Evolutionary conservation across 2,797 vertebrate species (phyloP).

Genomic region (Tapera naevia): DNA sequence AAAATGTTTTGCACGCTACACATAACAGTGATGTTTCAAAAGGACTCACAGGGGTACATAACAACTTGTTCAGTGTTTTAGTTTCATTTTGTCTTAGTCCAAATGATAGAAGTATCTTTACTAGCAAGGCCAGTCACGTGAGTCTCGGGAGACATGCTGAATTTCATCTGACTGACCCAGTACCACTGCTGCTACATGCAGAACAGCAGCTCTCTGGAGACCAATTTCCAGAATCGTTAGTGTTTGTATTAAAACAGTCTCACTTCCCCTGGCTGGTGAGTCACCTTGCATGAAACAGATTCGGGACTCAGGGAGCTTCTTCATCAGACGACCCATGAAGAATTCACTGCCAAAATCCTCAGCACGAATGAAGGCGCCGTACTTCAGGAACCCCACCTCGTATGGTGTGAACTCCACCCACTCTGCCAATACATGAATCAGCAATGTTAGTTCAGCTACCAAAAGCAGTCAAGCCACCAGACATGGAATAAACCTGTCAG

Average conservation of each 20-base stretch:
- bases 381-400: slow-evolving; percentile 80
- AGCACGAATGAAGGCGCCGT: slow-evolving; percentile 73
- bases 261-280: background rate
- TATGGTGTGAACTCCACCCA: slow-evolving; percentile 83
- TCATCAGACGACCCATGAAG: slow-evolving; percentile 83
- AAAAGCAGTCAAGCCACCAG: accelerated
- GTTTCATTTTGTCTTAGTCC: background rate
- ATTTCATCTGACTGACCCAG: background rate
- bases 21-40: background rate
- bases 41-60: accelerated
- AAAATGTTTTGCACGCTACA: background rate
- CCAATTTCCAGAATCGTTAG: background rate
- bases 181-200: background rate
- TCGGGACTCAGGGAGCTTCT: slow-evolving; percentile 78
- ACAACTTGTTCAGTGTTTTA: background rate
- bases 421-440: slow-evolving; percentile 61
- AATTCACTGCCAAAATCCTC: slow-evolving; percentile 83
- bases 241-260: background rate
- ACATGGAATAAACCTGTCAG: background rate
- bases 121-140: background rate
- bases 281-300: slow-evolving; percentile 83
- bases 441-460: background rate
- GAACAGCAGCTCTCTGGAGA: background rate
- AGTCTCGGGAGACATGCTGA: background rate
- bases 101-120: background rate